Percentiles rank a stretch among this genome's conserved stretches.
Evolutionary conservation across 2,797 vertebrate species (phyloP).

Genomic region (Chiroxiphia lanceolata): DNA sequence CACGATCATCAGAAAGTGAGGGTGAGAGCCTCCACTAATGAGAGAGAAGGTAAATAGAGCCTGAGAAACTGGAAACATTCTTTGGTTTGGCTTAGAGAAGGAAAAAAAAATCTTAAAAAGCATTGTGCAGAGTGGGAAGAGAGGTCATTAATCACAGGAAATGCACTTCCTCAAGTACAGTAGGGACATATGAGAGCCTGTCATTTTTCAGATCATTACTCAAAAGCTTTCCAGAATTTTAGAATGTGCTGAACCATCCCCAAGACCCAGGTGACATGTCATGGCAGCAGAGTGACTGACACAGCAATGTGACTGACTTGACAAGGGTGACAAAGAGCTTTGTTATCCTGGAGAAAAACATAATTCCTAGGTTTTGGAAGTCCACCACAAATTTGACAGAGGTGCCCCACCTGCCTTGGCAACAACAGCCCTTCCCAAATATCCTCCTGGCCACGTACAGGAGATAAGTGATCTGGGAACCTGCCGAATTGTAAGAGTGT

Average conservation of each 20-base stretch:
- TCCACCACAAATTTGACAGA: not conserved
- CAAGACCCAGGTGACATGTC: not conserved
- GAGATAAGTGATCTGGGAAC: not conserved
- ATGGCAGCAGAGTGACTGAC: not conserved
- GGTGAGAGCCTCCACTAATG: slow-evolving; percentile 35
- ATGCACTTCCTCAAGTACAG: slow-evolving; percentile 25
- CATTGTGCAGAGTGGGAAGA: not conserved
- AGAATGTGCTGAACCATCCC: not conserved
- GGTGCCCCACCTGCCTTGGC: not conserved
- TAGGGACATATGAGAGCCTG: slow-evolving; percentile 14
- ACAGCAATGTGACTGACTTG: not conserved
- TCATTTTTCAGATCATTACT: slow-evolving; percentile 1
- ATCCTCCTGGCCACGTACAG: accelerated
- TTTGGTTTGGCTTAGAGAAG: slow-evolving; percentile 39
- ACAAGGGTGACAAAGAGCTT: not conserved
- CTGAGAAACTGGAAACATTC: slow-evolving; percentile 65
- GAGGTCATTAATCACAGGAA: slow-evolving; percentile 40
- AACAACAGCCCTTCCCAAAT: not conserved
- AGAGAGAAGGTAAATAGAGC: slow-evolving; percentile 64
- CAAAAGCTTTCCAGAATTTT: slow-evolving; percentile 23
- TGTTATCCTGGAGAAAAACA: not conserved
- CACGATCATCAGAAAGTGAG: slow-evolving; percentile 59
- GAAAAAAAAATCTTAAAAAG: slow-evolving; percentile 37
- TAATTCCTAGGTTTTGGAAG: not conserved
- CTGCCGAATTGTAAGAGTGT: not conserved